phyloP scores from a whole-genome alignment of 2,888 invertebrate genomes.

The Sinodicranocentrus sp. region DNA sequence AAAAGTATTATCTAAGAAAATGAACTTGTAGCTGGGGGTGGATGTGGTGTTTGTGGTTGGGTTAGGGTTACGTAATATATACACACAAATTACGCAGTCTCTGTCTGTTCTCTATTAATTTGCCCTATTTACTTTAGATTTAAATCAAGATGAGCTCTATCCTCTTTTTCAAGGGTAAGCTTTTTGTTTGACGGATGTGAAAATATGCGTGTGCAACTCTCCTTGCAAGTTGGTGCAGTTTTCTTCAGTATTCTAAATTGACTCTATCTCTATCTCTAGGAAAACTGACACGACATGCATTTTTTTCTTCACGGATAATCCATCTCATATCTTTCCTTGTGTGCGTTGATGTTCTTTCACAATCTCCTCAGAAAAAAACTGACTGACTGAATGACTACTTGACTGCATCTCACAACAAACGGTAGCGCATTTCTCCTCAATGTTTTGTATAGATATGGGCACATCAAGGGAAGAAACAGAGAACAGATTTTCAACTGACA shows the following conservation, averaged over 20 bases:
- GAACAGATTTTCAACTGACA: slow-evolving; percentile 55
- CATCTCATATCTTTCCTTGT: slow-evolving; percentile 42
- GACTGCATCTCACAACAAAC: slow-evolving; percentile 28
- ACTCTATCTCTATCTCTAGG: not conserved
- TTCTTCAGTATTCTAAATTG: too few species aligned
- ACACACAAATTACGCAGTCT: too few species aligned
- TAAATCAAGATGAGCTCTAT: too few species aligned
- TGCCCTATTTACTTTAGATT: too few species aligned
- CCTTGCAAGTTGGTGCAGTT: not conserved
- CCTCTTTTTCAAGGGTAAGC: not conserved
- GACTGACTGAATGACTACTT: slow-evolving; percentile 46
- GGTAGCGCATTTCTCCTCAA: not conserved
- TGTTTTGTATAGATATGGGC: not conserved
- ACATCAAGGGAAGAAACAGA: not conserved
- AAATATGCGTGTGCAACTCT: not conserved
- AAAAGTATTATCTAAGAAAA: too few species aligned
- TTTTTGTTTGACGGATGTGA: not conserved
- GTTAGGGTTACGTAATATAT: too few species aligned
- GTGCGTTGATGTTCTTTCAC: not conserved
- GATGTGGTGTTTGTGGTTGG: too few species aligned
- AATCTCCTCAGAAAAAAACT: not conserved
- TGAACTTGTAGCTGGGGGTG: not conserved
- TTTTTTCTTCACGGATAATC: slow-evolving; percentile 41
- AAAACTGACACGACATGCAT: not conserved
- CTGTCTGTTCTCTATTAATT: too few species aligned